Evolutionary conservation across 2,888 invertebrate species (phyloP).

Genomic region (Dynastes hyllus): DNA sequence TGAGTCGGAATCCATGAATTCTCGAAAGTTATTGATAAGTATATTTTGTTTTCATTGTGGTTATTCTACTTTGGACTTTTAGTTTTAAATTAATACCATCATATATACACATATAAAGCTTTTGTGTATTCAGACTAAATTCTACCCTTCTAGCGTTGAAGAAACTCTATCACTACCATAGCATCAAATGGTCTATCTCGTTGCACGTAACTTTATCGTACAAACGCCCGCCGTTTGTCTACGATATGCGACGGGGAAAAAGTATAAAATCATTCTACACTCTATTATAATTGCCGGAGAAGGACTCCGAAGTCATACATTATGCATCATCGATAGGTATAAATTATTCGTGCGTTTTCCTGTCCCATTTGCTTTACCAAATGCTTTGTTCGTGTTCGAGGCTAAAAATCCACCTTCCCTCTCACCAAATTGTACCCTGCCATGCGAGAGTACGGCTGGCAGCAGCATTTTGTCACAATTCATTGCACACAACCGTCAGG

Average conservation of each 20-base stretch:
- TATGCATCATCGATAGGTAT: slow-evolving; percentile 52
- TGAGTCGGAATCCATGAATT: too few relatives aligned
- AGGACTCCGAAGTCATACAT: slow-evolving; percentile 45
- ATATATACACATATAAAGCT: too few relatives aligned
- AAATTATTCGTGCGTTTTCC: slow-evolving; percentile 50
- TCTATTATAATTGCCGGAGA: slow-evolving; percentile 48
- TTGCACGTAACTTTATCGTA: too few relatives aligned
- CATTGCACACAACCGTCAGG: slow-evolving; percentile 24
- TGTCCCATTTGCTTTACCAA: slow-evolving; percentile 49
- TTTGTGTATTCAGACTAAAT: too few relatives aligned
- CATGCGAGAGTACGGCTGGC: slow-evolving; percentile 33
- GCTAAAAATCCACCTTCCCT: slow-evolving; percentile 45
- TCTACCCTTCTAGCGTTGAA: too few relatives aligned
- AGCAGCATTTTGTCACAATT: slow-evolving; percentile 20
- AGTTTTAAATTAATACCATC: too few relatives aligned
- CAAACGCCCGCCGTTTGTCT: too few relatives aligned
- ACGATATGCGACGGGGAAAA: slow-evolving; percentile 3
- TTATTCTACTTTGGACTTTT: too few relatives aligned
- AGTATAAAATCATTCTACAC: slow-evolving; percentile 34
- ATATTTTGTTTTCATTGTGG: too few relatives aligned
- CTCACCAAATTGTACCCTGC: slow-evolving; percentile 40
- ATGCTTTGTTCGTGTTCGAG: slow-evolving; percentile 51
- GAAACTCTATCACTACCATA: too few relatives aligned
- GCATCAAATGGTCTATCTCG: too few relatives aligned
- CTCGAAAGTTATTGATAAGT: too few relatives aligned